Percentiles rank a stretch among this genome's conserved stretches.
Conservation (phyloP, 2,797 vertebrate genomes). For the Notolepis coatsorum region DNA sequence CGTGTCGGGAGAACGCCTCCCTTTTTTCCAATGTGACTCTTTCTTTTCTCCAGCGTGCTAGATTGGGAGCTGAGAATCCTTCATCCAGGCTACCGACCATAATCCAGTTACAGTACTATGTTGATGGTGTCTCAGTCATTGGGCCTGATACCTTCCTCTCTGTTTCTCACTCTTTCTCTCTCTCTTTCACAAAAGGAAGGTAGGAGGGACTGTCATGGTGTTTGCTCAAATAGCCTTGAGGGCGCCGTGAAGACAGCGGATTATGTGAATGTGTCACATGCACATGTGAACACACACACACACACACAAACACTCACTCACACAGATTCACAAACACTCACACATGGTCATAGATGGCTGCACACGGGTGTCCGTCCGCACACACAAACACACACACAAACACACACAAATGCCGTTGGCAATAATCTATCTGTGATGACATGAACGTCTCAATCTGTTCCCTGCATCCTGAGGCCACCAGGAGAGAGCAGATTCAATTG, state of each 20-base stretch:
- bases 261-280: not conserved
- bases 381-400: too few species aligned
- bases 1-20: not conserved
- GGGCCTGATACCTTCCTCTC: not conserved
- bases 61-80: not conserved
- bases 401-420: conserved; percentile 37
- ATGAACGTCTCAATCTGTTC: conserved; percentile 51
- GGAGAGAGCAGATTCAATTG: conserved; percentile 66
- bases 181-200: not conserved
- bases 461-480: conserved; percentile 48
- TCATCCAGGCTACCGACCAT: not conserved
- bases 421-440: conserved; percentile 51
- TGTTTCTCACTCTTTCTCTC: not conserved
- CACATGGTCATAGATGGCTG: too few species aligned
- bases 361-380: too few species aligned
- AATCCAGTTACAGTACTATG: conserved; percentile 55
- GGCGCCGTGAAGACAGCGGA: too few species aligned
- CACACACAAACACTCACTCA: conserved; percentile 5
- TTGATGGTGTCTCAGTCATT: conserved; percentile 13
- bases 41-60: not conserved
- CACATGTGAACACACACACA: conserved; percentile 16
- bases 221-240: too few species aligned
- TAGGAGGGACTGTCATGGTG: too few species aligned
- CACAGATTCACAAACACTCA: conserved; percentile 8
- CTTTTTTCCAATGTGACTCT: conserved; percentile 37